Evolutionary conservation across 1,140 invertebrate genomes (phyloP).

Genomic region (Triops cancriformis): DNA sequence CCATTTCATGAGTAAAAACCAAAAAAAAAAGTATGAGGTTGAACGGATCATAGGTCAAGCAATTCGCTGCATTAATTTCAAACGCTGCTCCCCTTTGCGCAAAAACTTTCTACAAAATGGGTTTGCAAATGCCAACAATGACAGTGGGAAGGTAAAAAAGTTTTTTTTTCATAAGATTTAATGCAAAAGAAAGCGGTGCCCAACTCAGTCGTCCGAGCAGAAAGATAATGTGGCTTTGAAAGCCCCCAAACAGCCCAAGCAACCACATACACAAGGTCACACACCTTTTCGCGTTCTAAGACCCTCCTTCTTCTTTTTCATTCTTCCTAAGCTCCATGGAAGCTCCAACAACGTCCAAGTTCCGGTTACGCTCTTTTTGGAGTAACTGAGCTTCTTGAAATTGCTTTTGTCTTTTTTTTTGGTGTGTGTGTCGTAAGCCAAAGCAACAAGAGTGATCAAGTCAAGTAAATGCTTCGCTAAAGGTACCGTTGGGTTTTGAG

Average conservation of each 20-base stretch:
- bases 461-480: no score
- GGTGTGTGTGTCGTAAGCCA: no score
- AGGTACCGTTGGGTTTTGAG: neutral
- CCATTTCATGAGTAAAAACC: neutral
- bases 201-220: no score
- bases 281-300: neutral
- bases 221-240: no score
- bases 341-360: neutral
- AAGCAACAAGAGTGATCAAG: no score
- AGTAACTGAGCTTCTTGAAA: no score
- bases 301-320: neutral
- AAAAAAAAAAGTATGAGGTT: neutral
- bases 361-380: conserved; percentile 8
- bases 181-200: no score
- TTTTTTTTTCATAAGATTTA: no score
- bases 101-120: no score
- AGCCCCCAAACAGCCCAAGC: neutral
- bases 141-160: no score
- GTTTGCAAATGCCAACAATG: no score
- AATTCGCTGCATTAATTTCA: neutral
- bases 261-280: neutral
- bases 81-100: neutral
- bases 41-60: neutral
- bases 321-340: neutral
- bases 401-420: no score